These are phyloP conservation scores for Idris sp. DNA, from an alignment of 1,140 invertebrate species.

Conservation along the genomic window DNA sequence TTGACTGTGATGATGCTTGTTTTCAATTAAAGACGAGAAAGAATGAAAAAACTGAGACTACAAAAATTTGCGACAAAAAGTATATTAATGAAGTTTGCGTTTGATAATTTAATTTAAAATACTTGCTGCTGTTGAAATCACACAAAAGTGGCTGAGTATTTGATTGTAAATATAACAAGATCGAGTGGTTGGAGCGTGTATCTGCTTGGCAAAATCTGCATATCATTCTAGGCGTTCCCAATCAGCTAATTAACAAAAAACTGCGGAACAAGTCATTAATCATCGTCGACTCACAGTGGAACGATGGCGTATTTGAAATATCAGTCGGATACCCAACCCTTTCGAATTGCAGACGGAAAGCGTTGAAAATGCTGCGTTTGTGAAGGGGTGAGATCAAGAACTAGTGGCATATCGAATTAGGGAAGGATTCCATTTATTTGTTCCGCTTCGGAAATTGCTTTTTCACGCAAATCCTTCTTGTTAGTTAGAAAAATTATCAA, in stretches of 20 bases:
- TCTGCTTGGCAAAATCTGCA: constrained; percentile 70
- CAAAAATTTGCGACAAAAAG: too few relatives aligned
- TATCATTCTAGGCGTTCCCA: constrained; percentile 75
- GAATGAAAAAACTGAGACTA: too few relatives aligned
- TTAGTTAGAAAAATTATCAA: constrained; percentile 37
- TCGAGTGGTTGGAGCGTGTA: constrained; percentile 60
- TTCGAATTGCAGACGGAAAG: constrained; percentile 61
- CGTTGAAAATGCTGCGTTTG: constrained; percentile 43
- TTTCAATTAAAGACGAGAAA: constrained; percentile 3
- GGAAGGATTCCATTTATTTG: constrained; percentile 43
- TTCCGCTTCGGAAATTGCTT: constrained; percentile 53
- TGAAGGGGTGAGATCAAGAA: constrained; percentile 55
- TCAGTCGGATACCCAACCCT: constrained; percentile 73
- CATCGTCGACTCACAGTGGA: constrained; percentile 69
- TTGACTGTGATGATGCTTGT: constrained; percentile 56
- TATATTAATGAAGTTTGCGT: too few relatives aligned
- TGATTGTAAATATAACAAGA: constrained; percentile 56
- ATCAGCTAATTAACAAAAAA: constrained; percentile 77
- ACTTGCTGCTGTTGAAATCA: constrained; percentile 9
- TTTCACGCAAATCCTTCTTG: constrained; percentile 35
- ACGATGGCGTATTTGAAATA: constrained; percentile 65
- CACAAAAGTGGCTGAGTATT: constrained; percentile 39
- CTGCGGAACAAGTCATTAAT: constrained; percentile 71
- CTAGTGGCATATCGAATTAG: constrained; percentile 48
- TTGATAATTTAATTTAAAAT: constrained; percentile 45